Base-by-base conservation (phyloP, 2,113 vertebrate genomes). In the Potamarius usumacintae region DNA sequence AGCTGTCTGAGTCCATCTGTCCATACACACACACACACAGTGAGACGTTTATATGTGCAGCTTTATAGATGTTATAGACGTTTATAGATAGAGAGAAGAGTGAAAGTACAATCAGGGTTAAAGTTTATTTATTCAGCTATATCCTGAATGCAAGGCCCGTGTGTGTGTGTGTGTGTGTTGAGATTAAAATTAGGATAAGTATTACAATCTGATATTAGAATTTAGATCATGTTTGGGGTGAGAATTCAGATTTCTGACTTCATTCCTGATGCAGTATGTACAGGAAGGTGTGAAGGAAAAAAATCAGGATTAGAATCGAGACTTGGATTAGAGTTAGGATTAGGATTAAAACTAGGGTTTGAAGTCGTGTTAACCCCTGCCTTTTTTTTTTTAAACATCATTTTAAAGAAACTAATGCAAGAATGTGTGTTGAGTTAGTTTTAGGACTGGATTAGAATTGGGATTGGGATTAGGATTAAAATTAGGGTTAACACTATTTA, bases 1-100 rank as follows among this genome's bases (percentile, higher is more conserved):
- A 90, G 88, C 91, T 91, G 91, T 90, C 88, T 87, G 72, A 86
- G 52, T 67, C 90, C 88, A 91, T 90, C 88, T 91, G 89, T 88
- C 89, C 84, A 83, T 82, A 57, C 84, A 84, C 76, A 81, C 79
- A 60, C 82, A 79, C 82, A 60, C 65, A 69, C 17, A 84, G 27
- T 53, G 76, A 89, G 57, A 69, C 65, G 77, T 22, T 76, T 76
- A 55, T 83, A 63, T 78, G 53, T 4, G 42, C 42, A 42, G 42
- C 42, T 42, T 42, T 42, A 42, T 42, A 42, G 42, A 42, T 42
- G 42, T 42, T 42, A 42, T 42, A 42, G 42, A 42, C 42, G 3
- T 42, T 42, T 42, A 42, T 42, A 42, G 42, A 42, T 42, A 15
- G 65, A 69, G 7, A 63, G 10, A n/a, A 62, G 58, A 20, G 18